A percentile compares a stretch with the other conserved stretches of the same genome.
Evolutionary conservation across 2,113 vertebrate species (phyloP).

Genomic region (Sinocyclocheilus grahami): DNA sequence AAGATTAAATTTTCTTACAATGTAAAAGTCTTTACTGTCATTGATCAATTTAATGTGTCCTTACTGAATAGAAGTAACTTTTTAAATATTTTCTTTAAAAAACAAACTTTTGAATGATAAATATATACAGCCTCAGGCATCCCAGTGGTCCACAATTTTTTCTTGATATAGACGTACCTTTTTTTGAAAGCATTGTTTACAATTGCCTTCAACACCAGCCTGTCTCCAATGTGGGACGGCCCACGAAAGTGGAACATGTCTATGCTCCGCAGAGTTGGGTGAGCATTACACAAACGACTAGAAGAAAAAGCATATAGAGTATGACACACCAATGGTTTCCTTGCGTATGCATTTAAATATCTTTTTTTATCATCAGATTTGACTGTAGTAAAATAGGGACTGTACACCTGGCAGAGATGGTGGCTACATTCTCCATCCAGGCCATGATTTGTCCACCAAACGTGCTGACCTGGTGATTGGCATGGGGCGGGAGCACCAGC

Average conservation of each 20-base stretch:
- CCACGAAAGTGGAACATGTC: constrained; percentile 99
- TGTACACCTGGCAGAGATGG: constrained; percentile 89
- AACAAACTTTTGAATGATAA: neutral
- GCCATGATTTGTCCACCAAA: constrained; percentile 99
- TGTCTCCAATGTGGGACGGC: constrained; percentile 91
- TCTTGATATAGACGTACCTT: constrained; percentile 73
- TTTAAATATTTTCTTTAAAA: neutral
- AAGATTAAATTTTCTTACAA: neutral
- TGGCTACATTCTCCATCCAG: constrained; percentile 98
- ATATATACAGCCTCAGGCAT: neutral
- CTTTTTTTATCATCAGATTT: neutral
- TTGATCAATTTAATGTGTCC: neutral
- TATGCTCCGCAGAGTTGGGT: constrained; percentile 87
- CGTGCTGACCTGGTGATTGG: constrained; percentile 96
- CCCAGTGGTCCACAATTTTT: neutral
- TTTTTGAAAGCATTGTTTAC: constrained; percentile 95
- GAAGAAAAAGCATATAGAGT: constrained; percentile 2
- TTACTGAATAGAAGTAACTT: neutral
- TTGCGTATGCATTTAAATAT: neutral
- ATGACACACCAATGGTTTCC: neutral
- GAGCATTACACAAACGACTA: constrained; percentile 88
- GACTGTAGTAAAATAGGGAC: neutral
- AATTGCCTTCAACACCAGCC: constrained; percentile 90
- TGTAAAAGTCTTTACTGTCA: neutral
- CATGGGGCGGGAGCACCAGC: constrained; percentile 90